Conservation (phyloP, 2,797 vertebrate genomes). For the Pipistrellus pygmaeus region DNA sequence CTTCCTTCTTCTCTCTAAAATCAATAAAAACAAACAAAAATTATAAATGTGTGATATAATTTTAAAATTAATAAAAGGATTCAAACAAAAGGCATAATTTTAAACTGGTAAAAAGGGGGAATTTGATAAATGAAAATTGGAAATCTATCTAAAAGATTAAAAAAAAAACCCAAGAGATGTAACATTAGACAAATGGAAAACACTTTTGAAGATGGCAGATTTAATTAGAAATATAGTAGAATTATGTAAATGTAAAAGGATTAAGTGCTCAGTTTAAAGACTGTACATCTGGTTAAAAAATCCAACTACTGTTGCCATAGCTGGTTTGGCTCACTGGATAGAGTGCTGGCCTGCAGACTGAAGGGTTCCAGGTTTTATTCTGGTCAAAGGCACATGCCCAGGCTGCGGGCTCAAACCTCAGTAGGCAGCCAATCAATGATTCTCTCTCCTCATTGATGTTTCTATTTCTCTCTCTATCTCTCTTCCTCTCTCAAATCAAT, state of each 20-base stretch:
- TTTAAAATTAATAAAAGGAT: conserved; percentile 41
- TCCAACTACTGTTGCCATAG: background rate
- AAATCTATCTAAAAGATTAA: background rate
- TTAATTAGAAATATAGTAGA: conserved; percentile 52
- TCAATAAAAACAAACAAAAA: background rate
- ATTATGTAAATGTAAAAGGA: conserved; percentile 8
- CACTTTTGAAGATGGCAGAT: background rate
- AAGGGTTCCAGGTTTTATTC: too few relatives aligned
- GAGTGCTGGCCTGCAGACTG: too few relatives aligned
- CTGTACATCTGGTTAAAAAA: background rate
- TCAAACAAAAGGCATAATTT: conserved; percentile 2
- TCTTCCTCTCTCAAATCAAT: too few relatives aligned
- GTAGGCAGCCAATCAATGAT: too few relatives aligned
- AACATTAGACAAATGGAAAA: conserved; percentile 40
- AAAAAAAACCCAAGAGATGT: background rate
- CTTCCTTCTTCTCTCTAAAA: too few relatives aligned
- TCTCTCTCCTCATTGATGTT: too few relatives aligned
- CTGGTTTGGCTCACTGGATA: too few relatives aligned
- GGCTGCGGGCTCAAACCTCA: too few relatives aligned
- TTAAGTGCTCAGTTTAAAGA: conserved; percentile 35
- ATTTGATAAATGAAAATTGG: conserved; percentile 10
- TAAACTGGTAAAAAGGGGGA: conserved; percentile 5
- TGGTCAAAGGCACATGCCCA: too few relatives aligned
- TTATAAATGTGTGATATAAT: conserved; percentile 30
- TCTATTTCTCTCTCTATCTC: too few relatives aligned